A percentile compares a stretch with the other conserved stretches of the same genome.
phyloP scores from a whole-genome alignment of 1,140 invertebrate species.

The Coptotermes formosanus region DNA sequence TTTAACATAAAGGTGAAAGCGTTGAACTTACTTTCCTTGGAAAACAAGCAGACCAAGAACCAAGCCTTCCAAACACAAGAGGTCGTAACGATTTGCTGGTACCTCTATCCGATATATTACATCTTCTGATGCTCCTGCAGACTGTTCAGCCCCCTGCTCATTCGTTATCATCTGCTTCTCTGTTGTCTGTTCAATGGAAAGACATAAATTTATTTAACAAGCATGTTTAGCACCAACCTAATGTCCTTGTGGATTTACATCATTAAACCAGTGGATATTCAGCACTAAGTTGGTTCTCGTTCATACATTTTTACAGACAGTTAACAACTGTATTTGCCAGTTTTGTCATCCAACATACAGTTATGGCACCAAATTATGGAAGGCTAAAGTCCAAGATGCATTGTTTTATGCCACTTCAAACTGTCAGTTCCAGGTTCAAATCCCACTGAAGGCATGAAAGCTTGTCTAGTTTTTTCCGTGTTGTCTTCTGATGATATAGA shows the following conservation, averaged over 20 bases:
- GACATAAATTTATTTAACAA: constrained; percentile 10
- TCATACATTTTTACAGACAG: neutral
- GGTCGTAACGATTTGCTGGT: constrained; percentile 97
- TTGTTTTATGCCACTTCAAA: too few relatives aligned
- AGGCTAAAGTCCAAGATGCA: too few relatives aligned
- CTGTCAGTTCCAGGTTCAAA: too few relatives aligned
- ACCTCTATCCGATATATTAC: constrained; percentile 96
- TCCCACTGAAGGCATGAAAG: too few relatives aligned
- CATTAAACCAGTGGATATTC: neutral
- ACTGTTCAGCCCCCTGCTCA: constrained; percentile 73
- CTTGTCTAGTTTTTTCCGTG: too few relatives aligned
- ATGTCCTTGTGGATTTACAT: neutral
- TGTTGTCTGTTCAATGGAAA: constrained; percentile 66
- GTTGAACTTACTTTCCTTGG: constrained; percentile 71
- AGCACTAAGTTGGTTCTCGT: neutral
- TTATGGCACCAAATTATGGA: too few relatives aligned
- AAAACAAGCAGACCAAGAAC: constrained; percentile 83
- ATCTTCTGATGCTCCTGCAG: constrained; percentile 68
- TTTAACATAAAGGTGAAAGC: too few relatives aligned
- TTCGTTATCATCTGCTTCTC: constrained; percentile 88
- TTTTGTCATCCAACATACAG: too few relatives aligned
- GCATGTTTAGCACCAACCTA: neutral
- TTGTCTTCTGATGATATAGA: too few relatives aligned
- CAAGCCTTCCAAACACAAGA: constrained; percentile 94
- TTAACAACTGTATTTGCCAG: neutral